Conservation (phyloP, 2,113 vertebrate species). For the Aphelocoma coerulescens region DNA sequence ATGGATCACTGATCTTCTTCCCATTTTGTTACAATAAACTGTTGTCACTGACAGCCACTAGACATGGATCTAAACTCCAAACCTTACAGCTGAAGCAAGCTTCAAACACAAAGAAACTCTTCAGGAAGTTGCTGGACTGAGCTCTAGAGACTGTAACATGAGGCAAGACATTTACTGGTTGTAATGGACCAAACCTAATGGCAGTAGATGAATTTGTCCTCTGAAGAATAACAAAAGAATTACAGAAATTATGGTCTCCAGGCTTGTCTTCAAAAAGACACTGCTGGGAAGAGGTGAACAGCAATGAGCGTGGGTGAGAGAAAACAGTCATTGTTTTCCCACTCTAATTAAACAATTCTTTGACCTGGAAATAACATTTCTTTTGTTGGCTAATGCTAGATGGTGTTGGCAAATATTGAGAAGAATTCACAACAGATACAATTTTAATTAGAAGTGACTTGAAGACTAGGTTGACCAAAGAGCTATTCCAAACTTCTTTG, state of each 20-base stretch:
- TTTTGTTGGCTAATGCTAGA: conserved; percentile 7
- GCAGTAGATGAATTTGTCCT: background rate
- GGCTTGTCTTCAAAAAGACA: background rate
- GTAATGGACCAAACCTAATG: background rate
- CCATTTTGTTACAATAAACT: background rate
- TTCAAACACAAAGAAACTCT: background rate
- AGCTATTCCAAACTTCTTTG: background rate
- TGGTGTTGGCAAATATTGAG: background rate
- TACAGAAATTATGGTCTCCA: background rate
- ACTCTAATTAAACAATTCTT: background rate
- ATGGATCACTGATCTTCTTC: background rate
- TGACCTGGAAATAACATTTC: conserved; percentile 46
- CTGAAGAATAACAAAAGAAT: background rate
- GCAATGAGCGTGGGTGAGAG: background rate
- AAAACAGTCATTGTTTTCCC: background rate
- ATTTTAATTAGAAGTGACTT: conserved; percentile 21
- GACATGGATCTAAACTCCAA: background rate
- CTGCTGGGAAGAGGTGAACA: background rate
- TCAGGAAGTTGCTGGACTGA: background rate
- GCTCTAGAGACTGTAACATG: background rate
- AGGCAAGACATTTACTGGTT: background rate
- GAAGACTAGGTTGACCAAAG: background rate
- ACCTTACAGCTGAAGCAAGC: background rate
- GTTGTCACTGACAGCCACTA: background rate
- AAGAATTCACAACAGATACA: conserved; percentile 9